phyloP scores from a whole-genome alignment of 1,140 invertebrate species.

The Cyclina sinensis region DNA sequence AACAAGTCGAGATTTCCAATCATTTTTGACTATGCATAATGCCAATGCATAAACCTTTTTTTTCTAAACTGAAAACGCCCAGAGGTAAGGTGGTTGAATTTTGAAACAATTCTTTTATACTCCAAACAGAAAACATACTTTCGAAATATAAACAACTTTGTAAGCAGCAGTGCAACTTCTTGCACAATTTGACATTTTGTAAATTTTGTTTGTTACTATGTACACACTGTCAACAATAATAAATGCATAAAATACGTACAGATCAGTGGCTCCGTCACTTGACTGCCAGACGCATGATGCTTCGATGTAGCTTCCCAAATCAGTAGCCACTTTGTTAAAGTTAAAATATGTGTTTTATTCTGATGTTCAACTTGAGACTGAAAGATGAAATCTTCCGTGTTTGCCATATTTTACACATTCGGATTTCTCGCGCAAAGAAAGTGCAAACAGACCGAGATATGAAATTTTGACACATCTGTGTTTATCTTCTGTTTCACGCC shows the following conservation, averaged over 20 bases:
- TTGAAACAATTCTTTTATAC: too few relatives aligned
- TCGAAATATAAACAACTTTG: too few relatives aligned
- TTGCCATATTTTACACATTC: slow-evolving; percentile 34
- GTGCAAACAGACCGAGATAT: neutral
- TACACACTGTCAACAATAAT: neutral
- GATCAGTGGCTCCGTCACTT: slow-evolving; percentile 31
- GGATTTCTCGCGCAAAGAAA: neutral
- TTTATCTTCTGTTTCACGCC: neutral
- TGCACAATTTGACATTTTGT: too few relatives aligned
- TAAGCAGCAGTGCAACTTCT: too few relatives aligned
- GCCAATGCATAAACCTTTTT: too few relatives aligned
- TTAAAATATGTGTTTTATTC: slow-evolving; percentile 51
- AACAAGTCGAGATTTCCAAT: too few relatives aligned
- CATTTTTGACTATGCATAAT: too few relatives aligned
- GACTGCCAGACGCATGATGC: neutral
- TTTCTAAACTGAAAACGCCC: too few relatives aligned
- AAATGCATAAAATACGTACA: slow-evolving; percentile 32
- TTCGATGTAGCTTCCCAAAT: slow-evolving; percentile 48
- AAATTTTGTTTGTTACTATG: too few relatives aligned
- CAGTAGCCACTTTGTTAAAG: slow-evolving; percentile 26
- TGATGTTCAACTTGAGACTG: slow-evolving; percentile 61
- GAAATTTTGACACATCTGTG: neutral
- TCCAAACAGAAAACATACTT: too few relatives aligned
- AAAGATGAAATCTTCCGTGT: slow-evolving; percentile 42
- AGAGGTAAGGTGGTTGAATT: too few relatives aligned